Percentiles rank a stretch among this genome's conserved stretches.
Conservation (phyloP, 2,888 invertebrate genomes). For the Meandrusa payeni region DNA sequence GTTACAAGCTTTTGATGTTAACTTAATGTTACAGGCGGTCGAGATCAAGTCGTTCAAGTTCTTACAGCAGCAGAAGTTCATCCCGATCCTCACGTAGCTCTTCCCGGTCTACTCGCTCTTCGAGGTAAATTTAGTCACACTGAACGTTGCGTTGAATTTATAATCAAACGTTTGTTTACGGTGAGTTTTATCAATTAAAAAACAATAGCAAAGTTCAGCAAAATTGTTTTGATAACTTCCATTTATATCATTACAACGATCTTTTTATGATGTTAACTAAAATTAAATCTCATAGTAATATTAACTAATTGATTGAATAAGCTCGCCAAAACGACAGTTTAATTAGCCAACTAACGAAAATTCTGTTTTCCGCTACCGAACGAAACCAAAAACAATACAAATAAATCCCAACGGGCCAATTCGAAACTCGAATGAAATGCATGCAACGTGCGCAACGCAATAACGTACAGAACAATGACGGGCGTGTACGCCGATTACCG, state of each 20-base stretch:
- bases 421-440: constrained; percentile 15
- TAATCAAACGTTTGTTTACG: constrained; percentile 1
- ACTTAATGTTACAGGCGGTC: constrained; percentile 50
- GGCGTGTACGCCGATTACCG: constrained; percentile 79
- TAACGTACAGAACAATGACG: constrained; percentile 66
- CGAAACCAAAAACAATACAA: constrained; percentile 2
- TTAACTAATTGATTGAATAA: constrained; percentile 8
- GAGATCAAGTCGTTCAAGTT: constrained; percentile 69
- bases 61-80: constrained; percentile 79
- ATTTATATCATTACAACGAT: no score
- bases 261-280: no score
- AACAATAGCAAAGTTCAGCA: no score
- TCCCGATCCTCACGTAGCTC: constrained; percentile 61
- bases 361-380: constrained; percentile 18
- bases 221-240: no score
- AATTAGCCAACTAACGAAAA: constrained; percentile 7
- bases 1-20: neutral
- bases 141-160: constrained; percentile 23
- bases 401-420: constrained; percentile 12
- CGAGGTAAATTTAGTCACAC: constrained; percentile 51
- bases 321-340: constrained; percentile 13
- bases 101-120: constrained; percentile 76
- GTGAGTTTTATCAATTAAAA: constrained; percentile 17
- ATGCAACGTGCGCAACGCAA: constrained; percentile 26
- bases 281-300: no score